These are phyloP conservation scores for Aspidapion aeneum DNA, from an alignment of 2,888 invertebrate species.

Conservation along the genomic window DNA sequence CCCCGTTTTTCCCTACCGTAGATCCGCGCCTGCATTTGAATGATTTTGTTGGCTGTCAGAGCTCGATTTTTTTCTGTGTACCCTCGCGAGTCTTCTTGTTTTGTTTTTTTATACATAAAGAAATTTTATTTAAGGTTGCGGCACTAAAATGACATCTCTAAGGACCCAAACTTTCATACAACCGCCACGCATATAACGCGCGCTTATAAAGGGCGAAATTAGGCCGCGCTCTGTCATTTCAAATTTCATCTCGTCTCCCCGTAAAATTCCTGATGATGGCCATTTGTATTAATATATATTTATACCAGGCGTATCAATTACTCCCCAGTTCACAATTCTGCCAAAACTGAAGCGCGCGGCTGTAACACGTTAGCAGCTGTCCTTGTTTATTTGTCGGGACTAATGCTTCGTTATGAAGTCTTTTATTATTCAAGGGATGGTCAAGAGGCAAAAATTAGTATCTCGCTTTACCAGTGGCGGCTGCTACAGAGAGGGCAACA, in stretches of 20 bases:
- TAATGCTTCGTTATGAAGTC: conserved; percentile 1
- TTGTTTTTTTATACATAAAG: no score
- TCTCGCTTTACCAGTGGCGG: no score
- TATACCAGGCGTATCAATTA: conserved; percentile 4
- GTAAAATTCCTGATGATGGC: conserved; percentile 5
- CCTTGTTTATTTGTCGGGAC: background rate
- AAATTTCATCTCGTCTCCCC: conserved; percentile 4
- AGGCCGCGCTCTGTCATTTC: background rate
- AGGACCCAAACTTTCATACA: conserved; percentile 14
- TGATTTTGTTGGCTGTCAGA: no score
- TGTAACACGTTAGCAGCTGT: background rate
- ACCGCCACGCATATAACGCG: no score
- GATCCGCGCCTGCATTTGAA: no score
- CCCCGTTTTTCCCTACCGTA: no score
- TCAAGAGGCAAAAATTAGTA: background rate
- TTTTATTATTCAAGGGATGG: conserved; percentile 1
- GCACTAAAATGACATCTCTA: conserved; percentile 12
- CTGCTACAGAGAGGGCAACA: no score
- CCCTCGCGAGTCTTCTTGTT: no score
- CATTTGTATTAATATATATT: conserved; percentile 5
- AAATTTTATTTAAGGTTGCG: background rate
- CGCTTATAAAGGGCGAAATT: background rate
- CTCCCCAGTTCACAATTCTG: conserved; percentile 5
- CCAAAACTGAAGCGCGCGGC: background rate
- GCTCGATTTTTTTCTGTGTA: no score